Evolutionary conservation across 2,888 invertebrate species (phyloP), one percentile per base, ranked within the genome.

Genomic region (Beris morrisii): DNA sequence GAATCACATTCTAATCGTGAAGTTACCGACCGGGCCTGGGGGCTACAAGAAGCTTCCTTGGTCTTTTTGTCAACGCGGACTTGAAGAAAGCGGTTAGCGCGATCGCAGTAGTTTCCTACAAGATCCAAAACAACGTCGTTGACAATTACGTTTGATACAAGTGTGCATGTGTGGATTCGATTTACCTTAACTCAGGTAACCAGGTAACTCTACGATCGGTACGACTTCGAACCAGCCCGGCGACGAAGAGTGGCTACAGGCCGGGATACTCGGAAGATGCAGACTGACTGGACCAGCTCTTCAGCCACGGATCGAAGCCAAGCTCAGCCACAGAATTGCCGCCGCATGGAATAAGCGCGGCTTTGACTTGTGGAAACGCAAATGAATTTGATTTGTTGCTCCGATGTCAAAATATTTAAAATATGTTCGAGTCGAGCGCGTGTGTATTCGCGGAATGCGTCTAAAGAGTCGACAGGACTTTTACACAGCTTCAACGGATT

Each of bases 321-420:
- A 28, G 53, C 30, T 4, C 53, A 30, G 53, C 31, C 5, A 22
- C 52, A 38, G 38, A 22, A 22, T 22, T 22, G 22, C 22, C 22
- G 22, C 22, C 38, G 38, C 38, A 38, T 38, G 7, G 44, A 31
- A 30, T 52, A 52, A 44, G 48, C 12, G 61, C 52, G 50, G 61
- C 38, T 61, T 61, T 61, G 31, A 61, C 61, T 61, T 61, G 38
- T 28, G 65, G 52, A 50, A 58, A 54, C 61, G 46, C 55, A 66
- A 66, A 66, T 69, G 67, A 69, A 69, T 69, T 69, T 69, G 67
- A 69, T 69, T 67, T 67, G 67, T 69, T 67, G 66, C 67, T 63
- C 45, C 64, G 66, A 66, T 67, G 69, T 69, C 69, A 69, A 69
- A 69, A 67, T 69, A 69, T 69, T 69, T 66, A 69, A 69, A 69